Base-by-base conservation (phyloP, 2,113 vertebrate genomes). In the Tursiops truncatus region DNA sequence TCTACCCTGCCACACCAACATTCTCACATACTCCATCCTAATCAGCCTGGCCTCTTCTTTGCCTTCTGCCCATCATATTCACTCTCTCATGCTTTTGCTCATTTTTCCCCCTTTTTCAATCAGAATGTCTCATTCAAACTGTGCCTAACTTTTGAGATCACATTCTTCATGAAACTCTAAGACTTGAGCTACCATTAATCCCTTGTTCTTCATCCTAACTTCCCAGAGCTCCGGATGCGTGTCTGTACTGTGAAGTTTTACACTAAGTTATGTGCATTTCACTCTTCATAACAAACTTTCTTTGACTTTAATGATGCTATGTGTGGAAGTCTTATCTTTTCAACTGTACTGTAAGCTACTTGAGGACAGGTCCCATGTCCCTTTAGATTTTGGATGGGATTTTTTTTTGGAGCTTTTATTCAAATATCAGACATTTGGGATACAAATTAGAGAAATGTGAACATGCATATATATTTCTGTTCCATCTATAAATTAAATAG, bases 381-480 rank as follows among this genome's bases (percentile, higher is more conserved):
- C 18, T 67, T 65, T 84, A 77, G 17, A 87, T 91, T 88, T 38
- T 36, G 28, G 50, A 71, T 38, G 47, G 44, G 6, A 31, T 65
- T 94, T 95, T 60, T 58, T 97, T 68, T 85, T 77, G 23, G 23
- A 83, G 38, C 38, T 77, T 91, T 85, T 89, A 93, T 65, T 25
- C 44, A 95, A 58, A 36, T 94, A 80, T 81, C 88, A 94, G 76
- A 89, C 36, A 77, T 85, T 91, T 26, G 77, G 11, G n/a, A 53
- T 26, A 44, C 6, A 67, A 91, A 60, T 88, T 80, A 77, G 17
- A 95, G 50, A 95, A 97, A 95, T 90, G 23, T 83, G 31, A 84
- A 94, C 73, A 88, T 84, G 6, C 10, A 38, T 50, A n/a, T 33
- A 17, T 65, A 70, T 73, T 87, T 93, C 17, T 89, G 18, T 80